Evolutionary conservation across 2,888 invertebrate genomes (phyloP).

Genomic region (Geophilus truncorum): DNA sequence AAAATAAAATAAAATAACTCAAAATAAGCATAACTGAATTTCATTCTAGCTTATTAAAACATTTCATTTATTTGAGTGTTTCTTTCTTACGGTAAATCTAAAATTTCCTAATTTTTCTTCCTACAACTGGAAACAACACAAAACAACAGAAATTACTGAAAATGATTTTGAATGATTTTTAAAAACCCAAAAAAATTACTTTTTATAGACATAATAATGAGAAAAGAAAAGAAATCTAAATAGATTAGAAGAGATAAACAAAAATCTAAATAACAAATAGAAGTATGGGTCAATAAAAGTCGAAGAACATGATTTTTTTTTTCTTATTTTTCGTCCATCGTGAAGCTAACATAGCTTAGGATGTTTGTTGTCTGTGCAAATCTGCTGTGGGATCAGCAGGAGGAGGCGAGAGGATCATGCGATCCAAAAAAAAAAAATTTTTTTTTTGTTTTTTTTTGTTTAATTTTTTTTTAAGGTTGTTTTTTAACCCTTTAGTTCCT

Average conservation of each 20-base stretch:
- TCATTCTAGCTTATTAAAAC: not conserved
- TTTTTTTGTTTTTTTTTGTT: no score
- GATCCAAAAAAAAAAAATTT: conserved; percentile 11
- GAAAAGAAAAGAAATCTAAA: not conserved
- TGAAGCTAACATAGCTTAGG: conserved; percentile 27
- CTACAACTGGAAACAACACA: conserved; percentile 13
- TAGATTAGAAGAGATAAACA: not conserved
- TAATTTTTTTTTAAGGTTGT: no score
- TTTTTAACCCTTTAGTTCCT: conserved; percentile 11
- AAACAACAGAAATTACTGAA: conserved; percentile 1
- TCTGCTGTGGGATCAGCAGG: conserved; percentile 20
- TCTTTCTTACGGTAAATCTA: not conserved
- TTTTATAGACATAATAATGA: not conserved
- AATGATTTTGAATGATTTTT: not conserved
- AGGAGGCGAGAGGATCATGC: not conserved
- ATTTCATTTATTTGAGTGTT: not conserved
- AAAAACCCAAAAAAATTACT: not conserved
- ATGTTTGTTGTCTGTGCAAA: conserved; percentile 20
- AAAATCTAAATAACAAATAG: not conserved
- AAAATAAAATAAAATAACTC: not conserved
- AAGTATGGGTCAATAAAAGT: conserved; percentile 7
- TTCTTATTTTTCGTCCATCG: conserved; percentile 11
- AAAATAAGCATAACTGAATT: not conserved
- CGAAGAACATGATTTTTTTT: conserved; percentile 5
- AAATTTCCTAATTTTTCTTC: not conserved